Conservation (phyloP, 2,888 invertebrate species). For the Callosobruchus maculatus region DNA sequence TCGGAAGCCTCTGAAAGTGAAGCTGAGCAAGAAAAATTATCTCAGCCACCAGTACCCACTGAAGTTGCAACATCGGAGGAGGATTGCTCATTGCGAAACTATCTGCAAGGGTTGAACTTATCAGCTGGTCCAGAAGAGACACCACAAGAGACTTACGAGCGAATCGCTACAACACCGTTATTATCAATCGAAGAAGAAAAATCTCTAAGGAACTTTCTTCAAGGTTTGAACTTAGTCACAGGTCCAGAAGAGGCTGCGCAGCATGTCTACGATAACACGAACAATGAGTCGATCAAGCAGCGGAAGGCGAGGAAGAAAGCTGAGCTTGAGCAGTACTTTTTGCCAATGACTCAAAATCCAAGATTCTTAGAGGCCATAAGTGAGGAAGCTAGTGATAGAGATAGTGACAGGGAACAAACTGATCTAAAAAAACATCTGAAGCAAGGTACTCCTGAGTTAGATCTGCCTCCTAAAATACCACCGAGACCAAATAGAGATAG, state of each 20-base stretch:
- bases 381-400: conserved; percentile 68
- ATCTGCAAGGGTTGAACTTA: conserved; percentile 45
- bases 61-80: background rate
- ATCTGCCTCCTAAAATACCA: conserved; percentile 17
- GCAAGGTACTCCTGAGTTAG: conserved; percentile 36
- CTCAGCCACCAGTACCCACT: conserved; percentile 44
- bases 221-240: conserved; percentile 56
- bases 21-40: conserved; percentile 57
- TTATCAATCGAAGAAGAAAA: conserved; percentile 58
- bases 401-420: conserved; percentile 51
- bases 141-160: conserved; percentile 43
- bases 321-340: conserved; percentile 55
- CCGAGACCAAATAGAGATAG: conserved; percentile 13
- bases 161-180: conserved; percentile 27
- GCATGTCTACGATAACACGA: conserved; percentile 22
- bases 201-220: conserved; percentile 55
- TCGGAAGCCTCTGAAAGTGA: conserved; percentile 59
- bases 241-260: conserved; percentile 47
- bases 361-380: conserved; percentile 73
- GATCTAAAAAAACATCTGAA: conserved; percentile 33
- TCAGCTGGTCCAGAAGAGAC: conserved; percentile 22
- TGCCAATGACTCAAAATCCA: conserved; percentile 58
- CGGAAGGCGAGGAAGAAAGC: conserved; percentile 54
- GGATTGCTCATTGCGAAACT: conserved; percentile 37
- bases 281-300: conserved; percentile 36